These are phyloP conservation scores for Ectemnius cavifrons DNA, from an alignment of 2,888 invertebrate species.

Conservation along the genomic window DNA sequence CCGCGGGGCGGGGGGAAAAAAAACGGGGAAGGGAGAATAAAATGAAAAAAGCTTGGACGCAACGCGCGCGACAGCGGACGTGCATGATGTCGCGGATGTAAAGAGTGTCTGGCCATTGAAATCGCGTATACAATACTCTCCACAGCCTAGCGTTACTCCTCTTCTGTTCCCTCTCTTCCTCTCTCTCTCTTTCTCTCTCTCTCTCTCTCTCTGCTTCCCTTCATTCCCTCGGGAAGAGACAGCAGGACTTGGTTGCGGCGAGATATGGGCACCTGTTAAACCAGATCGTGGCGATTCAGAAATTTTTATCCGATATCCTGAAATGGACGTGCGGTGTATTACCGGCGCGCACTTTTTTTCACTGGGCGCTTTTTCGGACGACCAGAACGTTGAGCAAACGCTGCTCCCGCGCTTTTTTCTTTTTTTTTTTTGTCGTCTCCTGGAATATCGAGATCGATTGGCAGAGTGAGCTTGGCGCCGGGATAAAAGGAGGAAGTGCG, in stretches of 20 bases:
- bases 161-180: no score
- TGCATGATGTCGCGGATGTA: no score
- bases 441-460: no score
- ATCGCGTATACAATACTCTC: no score
- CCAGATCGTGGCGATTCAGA: neutral
- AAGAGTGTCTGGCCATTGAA: neutral
- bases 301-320: slow-evolving; percentile 22
- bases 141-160: no score
- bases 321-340: slow-evolving; percentile 6
- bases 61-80: no score
- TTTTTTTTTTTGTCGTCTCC: no score
- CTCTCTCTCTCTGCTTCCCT: neutral
- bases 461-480: no score
- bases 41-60: no score
- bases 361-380: slow-evolving; percentile 5
- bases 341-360: slow-evolving; percentile 2
- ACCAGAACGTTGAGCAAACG: neutral
- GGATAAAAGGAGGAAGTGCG: no score
- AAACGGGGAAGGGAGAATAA: slow-evolving; percentile 6
- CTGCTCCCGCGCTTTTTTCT: no score
- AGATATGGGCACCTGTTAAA: slow-evolving; percentile 9
- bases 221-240: neutral
- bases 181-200: neutral
- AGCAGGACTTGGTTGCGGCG: neutral
- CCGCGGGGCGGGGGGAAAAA: neutral